Evolutionary conservation across 1,140 invertebrate genomes (phyloP).

Genomic region (Diprion similis): DNA sequence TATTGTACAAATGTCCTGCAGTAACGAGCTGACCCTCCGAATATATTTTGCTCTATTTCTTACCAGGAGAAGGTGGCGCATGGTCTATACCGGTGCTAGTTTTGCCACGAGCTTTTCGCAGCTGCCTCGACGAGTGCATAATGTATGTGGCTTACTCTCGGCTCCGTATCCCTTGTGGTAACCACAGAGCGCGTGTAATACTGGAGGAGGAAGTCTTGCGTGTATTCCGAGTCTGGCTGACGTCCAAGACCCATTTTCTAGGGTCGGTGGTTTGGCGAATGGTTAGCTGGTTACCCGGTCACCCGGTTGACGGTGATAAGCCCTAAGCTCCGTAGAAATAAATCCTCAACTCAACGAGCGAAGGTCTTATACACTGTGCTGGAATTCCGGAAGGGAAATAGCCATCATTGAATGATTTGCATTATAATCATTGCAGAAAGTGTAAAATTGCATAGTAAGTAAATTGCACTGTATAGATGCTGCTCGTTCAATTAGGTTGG

Average conservation of each 20-base stretch:
- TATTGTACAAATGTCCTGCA: slow-evolving; percentile 14
- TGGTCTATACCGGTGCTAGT: not conserved
- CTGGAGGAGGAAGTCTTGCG: not conserved
- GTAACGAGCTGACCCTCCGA: slow-evolving; percentile 24
- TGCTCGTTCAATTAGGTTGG: too few species aligned
- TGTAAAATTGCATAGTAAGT: too few species aligned
- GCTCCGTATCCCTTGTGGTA: not conserved
- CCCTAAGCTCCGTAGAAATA: not conserved
- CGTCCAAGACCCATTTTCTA: not conserved
- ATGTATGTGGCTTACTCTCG: not conserved
- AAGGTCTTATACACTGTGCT: not conserved
- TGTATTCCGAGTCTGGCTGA: not conserved
- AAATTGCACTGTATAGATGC: too few species aligned
- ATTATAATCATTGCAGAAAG: too few species aligned
- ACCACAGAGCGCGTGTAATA: not conserved
- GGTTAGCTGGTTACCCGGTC: not conserved
- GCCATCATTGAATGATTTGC: too few species aligned
- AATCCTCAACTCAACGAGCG: not conserved
- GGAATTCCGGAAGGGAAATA: not conserved
- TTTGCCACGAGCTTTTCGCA: not conserved
- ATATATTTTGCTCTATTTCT: too few species aligned
- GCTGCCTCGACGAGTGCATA: not conserved
- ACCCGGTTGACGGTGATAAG: slow-evolving; percentile 1
- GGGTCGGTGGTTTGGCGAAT: slow-evolving; percentile 4
- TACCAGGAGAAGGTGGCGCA: too few species aligned